These are phyloP conservation scores for Rhynchomys soricoides DNA, from an alignment of 2,113 vertebrate species.

Conservation along the genomic window DNA sequence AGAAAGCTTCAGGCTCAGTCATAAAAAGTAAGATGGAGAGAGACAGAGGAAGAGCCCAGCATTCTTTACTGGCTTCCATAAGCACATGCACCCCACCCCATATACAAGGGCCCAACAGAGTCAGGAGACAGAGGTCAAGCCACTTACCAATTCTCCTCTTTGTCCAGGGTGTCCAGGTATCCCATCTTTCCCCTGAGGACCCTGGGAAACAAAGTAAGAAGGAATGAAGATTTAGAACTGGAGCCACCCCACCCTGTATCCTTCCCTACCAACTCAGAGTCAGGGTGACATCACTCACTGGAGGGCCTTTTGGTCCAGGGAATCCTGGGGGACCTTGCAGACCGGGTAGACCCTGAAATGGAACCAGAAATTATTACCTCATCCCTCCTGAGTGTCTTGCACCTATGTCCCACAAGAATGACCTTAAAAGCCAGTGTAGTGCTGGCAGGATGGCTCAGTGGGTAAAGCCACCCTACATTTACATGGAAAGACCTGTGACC, in stretches of 20 bases:
- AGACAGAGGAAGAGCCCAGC: neutral
- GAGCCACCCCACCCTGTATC: neutral
- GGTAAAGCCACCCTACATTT: neutral
- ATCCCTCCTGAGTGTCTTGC: neutral
- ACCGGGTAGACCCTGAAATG: constrained; percentile 91
- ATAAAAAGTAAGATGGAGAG: neutral
- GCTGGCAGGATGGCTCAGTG: neutral
- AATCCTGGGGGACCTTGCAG: constrained; percentile 91
- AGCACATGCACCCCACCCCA: neutral
- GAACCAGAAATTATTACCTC: neutral
- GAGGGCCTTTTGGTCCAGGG: constrained; percentile 91
- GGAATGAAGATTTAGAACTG: neutral
- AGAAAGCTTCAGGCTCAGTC: neutral
- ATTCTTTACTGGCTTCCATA: neutral
- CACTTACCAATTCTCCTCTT: constrained; percentile 92
- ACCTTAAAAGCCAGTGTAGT: neutral
- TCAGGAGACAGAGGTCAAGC: neutral
- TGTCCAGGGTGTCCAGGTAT: constrained; percentile 93
- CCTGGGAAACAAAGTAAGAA: constrained; percentile 78
- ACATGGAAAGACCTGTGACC: neutral
- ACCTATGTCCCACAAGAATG: neutral
- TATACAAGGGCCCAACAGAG: too few species aligned
- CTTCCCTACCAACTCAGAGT: neutral
- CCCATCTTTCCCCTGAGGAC: constrained; percentile 92
- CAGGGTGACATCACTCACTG: constrained; percentile 86